Evolutionary conservation across 2,113 vertebrate species (phyloP).

Genomic region (Connochaetes taurinus): DNA sequence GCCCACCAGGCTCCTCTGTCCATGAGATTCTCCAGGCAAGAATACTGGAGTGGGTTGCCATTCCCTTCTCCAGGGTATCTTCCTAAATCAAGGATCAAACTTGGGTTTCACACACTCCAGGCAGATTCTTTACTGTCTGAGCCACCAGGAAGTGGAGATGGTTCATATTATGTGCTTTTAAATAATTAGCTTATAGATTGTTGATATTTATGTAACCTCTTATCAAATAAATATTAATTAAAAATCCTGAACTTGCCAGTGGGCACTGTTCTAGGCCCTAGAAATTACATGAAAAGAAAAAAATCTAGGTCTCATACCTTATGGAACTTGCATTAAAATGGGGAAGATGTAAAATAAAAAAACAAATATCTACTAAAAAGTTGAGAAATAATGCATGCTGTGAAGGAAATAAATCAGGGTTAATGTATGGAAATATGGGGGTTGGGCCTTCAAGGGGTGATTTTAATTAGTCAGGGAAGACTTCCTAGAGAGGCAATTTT

Average conservation of each 20-base stretch:
- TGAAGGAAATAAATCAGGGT: not conserved
- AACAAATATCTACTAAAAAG: not conserved
- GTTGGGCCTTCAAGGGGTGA: not conserved
- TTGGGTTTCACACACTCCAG: not conserved
- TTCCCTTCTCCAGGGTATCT: not conserved
- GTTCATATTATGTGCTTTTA: not conserved
- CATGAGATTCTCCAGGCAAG: not conserved
- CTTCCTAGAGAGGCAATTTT: not conserved
- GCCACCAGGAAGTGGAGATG: not conserved
- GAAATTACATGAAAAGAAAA: not conserved
- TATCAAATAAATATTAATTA: not conserved
- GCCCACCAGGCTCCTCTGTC: not conserved
- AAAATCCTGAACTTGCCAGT: not conserved
- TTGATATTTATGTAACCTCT: not conserved
- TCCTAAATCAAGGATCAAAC: not conserved
- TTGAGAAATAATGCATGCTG: not conserved
- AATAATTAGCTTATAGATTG: not conserved
- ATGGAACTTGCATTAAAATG: not conserved
- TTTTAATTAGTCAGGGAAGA: not conserved
- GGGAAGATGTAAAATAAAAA: not conserved
- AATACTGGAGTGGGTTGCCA: not conserved
- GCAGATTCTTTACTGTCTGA: not conserved
- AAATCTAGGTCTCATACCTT: not conserved
- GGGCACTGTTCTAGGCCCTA: not conserved
- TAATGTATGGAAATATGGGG: not conserved